phyloP scores from a whole-genome alignment of 2,888 invertebrate species.

The Xestia rhomboidea region DNA sequence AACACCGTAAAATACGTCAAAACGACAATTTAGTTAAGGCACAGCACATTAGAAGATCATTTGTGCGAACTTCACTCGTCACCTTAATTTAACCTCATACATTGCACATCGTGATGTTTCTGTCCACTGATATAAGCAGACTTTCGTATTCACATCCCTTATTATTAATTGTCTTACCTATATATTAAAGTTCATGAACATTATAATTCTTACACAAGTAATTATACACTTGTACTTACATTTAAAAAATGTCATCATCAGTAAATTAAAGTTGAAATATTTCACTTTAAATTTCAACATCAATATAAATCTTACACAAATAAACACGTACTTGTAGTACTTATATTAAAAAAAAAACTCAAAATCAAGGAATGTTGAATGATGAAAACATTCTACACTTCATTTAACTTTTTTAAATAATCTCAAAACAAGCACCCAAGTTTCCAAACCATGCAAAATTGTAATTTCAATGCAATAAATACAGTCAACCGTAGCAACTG shows the following conservation, averaged over 20 bases:
- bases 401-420: conserved; percentile 4
- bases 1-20: not conserved
- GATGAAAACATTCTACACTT: conserved; percentile 4
- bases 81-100: conserved; percentile 5
- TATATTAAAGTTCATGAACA: not conserved
- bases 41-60: not conserved
- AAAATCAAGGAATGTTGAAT: conserved; percentile 14
- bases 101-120: conserved; percentile 41
- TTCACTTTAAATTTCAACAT: not conserved
- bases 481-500: not conserved
- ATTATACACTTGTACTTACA: not conserved
- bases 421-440: conserved; percentile 3
- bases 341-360: not conserved
- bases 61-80: conserved; percentile 5
- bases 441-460: not conserved
- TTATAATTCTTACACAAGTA: not conserved
- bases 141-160: not conserved
- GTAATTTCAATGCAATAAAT: not conserved
- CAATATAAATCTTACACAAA: not conserved
- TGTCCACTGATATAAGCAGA: not conserved
- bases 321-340: not conserved
- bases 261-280: not conserved
- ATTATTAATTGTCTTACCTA: not conserved
- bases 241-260: not conserved
- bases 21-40: not conserved